Base-by-base conservation (phyloP, 2,113 vertebrate genomes). In the Amphilophus citrinellus region DNA sequence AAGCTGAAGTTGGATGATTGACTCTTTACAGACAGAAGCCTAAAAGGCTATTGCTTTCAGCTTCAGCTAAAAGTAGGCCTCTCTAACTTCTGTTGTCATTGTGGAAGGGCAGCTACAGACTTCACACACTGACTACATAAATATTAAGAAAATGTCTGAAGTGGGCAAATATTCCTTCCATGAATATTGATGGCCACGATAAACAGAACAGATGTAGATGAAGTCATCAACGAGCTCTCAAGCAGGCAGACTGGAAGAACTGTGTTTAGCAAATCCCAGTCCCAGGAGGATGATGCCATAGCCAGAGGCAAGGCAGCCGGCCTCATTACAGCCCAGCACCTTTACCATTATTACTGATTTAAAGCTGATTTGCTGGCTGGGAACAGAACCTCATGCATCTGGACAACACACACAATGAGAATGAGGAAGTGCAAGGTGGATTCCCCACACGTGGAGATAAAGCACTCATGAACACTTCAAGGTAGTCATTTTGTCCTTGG, bases 121-220 rank as follows among this genome's bases (percentile, higher is more conserved):
- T 68, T 87, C 47, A 79, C 71, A 83, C 71, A 83, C 18, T 13
- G 39, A 20, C 47, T 77, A 56, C 63, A 75, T 79, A 50, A 83
- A 90, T 90, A 88, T 91, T 86, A 82, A 80, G 18, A 75, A 76
- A 90, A 53, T 11, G 42, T 39, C 32, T 44, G 9, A 77, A 73
- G 61, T 76, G 61, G 24, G 50, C 50, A 84, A 76, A 87, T 73
- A 85, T 79, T 32, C 44, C 56, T 77, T 57, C 35, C 59, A 83
- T 90, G 68, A 94, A 91, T 92, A 91, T 82, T 85, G 86, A 93
- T 87, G 68, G 37, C 18, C 77, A 60, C 73, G 73, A 82, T 82
- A 84, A 84, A 79, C 32, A 35, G 32, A 63, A 53, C 42, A 65
- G 65, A 79, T 56, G 71, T 78, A 85, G 78, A 94, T 79, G 57